Conservation (phyloP, 2,113 vertebrate species). For the human region DNA sequence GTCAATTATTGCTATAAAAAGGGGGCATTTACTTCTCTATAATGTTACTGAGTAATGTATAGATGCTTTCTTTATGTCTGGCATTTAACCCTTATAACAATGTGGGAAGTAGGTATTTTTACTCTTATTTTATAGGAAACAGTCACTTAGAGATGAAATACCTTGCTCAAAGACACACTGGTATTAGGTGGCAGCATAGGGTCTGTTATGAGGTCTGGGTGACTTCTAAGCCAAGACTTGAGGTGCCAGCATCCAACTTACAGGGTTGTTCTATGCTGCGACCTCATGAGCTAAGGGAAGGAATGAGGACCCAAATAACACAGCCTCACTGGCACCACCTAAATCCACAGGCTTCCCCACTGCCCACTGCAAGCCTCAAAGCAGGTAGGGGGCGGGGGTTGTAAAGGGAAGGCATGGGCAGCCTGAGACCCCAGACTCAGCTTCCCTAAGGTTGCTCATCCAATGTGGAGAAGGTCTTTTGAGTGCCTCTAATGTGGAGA, state of each 20-base stretch:
- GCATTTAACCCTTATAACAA: neutral
- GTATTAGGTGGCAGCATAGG: neutral
- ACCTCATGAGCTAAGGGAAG: neutral
- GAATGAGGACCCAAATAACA: neutral
- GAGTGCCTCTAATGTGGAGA: neutral
- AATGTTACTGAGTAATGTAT: neutral
- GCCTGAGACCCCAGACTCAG: fast-evolving
- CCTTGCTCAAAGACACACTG: neutral
- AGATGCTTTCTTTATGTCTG: neutral
- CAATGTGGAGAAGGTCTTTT: neutral
- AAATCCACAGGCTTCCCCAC: neutral
- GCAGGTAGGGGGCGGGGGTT: fast-evolving
- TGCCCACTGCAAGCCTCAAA: fast-evolving
- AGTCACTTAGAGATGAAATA: neutral
- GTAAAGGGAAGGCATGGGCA: no score
- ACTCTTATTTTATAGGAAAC: neutral
- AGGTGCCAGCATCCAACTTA: neutral
- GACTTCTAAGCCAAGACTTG: neutral
- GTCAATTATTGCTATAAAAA: neutral
- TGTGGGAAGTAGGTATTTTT: neutral
- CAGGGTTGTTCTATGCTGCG: neutral
- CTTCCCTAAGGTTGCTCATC: fast-evolving
- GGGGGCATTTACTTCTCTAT: neutral
- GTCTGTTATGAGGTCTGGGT: neutral
- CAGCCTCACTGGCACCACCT: neutral